These are phyloP conservation scores for Dendropsophus ebraccatus DNA, from an alignment of 2,113 vertebrate genomes.

Conservation along the genomic window DNA sequence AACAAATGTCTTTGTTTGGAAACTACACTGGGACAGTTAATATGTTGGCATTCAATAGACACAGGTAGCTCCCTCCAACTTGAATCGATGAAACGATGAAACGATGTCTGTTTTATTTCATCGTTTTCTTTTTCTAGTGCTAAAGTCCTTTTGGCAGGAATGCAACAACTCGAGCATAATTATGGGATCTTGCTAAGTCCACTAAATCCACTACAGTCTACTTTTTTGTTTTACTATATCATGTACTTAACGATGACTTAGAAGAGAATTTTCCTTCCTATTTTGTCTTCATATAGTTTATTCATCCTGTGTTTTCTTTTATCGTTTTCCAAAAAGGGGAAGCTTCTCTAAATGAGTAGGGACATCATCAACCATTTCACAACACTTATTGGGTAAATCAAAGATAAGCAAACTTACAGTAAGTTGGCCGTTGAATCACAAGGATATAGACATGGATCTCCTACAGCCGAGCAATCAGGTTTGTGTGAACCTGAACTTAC, in stretches of 20 bases:
- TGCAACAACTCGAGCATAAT: slow-evolving; percentile 6
- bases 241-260: not conserved
- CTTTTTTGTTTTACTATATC: slow-evolving; percentile 4
- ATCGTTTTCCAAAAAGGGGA: not conserved
- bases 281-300: not conserved
- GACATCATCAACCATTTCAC: not conserved
- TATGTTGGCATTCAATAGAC: slow-evolving; percentile 18
- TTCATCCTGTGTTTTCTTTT: not conserved
- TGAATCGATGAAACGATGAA: no score
- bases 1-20: slow-evolving; percentile 10
- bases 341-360: not conserved
- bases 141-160: slow-evolving; percentile 22
- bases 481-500: no score
- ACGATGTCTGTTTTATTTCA: slow-evolving; percentile 22
- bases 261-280: not conserved
- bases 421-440: no score
- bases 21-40: slow-evolving; percentile 41
- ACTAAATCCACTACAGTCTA: slow-evolving; percentile 11
- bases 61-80: slow-evolving; percentile 16
- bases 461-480: no score
- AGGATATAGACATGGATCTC: no score
- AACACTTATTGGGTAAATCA: not conserved
- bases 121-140: slow-evolving; percentile 7
- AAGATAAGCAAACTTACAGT: no score
- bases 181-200: slow-evolving; percentile 27